Evolutionary conservation across 2,113 vertebrate genomes (phyloP), one percentile per base, ranked within the genome.

Genomic region (Hippotragus niger): DNA sequence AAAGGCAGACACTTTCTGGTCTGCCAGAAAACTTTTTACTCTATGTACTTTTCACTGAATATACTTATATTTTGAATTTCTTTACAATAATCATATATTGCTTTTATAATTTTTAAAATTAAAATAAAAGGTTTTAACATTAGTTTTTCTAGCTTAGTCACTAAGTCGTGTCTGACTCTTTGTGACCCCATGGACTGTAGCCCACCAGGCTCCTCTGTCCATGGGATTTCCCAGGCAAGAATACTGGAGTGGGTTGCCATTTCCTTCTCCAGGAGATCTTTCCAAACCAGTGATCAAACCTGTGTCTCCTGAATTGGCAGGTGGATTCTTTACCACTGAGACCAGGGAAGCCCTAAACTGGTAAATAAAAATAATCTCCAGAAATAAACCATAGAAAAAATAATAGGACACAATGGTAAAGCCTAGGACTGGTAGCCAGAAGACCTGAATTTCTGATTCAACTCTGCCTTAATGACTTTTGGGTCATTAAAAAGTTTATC

Each of bases 321-420:
- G 23, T 43, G 23, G 36, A 27, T 76, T 76, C 23, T 76, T 76
- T 43, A 43, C 23, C 36, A 27, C 40, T 27, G 40, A 76, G 40
- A 43, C 71, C 23, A 76, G 71, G 12, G 71, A 76, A 76, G 40
- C 40, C 71, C 40, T 76, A 91, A 92, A 5, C 12, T 53, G 90
- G 25, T 40, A 83, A 90, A 84, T 76, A 94, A 80, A 97, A 62
- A 78, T 40, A 81, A 84, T 29, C 57, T 95, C 87, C 89, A 91
- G 82, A 97, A 95, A 86, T 58, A 94, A 97, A 74, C 14, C 10
- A 58, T 2, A 47, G 50, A 36, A 15, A 78, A 95, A 74, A 89
- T 78, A 55, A 50, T 43, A 64, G 31, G 11, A 45, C 43, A 16
- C n/a, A 55, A 60, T 43, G 40, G 52, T 27, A 64, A 96, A 92